Conservation (phyloP, 2,113 vertebrate genomes). For the Oreotrochilus melanogaster region DNA sequence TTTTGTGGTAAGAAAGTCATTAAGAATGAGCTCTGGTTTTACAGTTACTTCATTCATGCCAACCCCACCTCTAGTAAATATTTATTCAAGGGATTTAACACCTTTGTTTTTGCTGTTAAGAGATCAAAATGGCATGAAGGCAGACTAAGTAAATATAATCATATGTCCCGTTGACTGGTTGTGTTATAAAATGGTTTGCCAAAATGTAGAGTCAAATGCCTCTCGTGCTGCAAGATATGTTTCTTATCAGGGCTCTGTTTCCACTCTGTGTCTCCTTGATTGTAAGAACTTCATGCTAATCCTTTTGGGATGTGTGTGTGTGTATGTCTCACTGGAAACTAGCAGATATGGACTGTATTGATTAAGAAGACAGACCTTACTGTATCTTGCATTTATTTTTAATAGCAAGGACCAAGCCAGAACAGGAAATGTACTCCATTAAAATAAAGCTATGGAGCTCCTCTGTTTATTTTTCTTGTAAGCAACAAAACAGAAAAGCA, state of each 20-base stretch:
- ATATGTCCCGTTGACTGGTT: neutral
- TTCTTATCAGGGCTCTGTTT: neutral
- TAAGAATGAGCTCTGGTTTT: constrained; percentile 29
- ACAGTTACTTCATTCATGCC: neutral
- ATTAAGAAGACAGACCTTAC: neutral
- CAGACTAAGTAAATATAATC: neutral
- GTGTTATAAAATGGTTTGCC: neutral
- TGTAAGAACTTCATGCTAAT: neutral
- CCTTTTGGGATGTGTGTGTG: neutral
- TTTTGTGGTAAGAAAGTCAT: neutral
- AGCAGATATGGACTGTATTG: neutral
- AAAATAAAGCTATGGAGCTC: neutral
- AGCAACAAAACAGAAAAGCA: neutral
- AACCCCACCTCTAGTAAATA: neutral
- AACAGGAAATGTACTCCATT: neutral
- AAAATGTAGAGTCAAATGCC: neutral
- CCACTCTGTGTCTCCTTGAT: accelerated
- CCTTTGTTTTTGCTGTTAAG: constrained; percentile 10
- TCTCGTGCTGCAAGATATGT: accelerated
- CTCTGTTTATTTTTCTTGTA: neutral
- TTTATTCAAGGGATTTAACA: constrained; percentile 11
- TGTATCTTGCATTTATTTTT: neutral
- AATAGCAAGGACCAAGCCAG: neutral
- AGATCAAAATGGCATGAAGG: neutral
- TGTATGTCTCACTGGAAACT: neutral